These are phyloP conservation scores for Gorsachius magnificus DNA, from an alignment of 2,797 vertebrate species.

Conservation along the genomic window DNA sequence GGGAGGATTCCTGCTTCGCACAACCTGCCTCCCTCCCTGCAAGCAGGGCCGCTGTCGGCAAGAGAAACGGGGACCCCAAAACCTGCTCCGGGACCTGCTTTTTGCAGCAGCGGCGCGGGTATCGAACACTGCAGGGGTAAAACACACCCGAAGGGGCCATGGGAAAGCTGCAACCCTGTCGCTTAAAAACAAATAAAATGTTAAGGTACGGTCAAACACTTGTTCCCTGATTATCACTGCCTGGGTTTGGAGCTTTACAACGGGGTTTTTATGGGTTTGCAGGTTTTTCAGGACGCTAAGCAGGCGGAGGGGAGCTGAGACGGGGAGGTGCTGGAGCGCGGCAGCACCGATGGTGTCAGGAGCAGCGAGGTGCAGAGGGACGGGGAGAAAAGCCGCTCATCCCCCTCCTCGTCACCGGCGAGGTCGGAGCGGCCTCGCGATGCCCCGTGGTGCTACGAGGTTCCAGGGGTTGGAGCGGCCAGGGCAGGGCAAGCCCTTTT, in stretches of 20 bases:
- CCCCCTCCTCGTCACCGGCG: neutral
- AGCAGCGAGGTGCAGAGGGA: accelerated
- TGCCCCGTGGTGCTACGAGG: no score
- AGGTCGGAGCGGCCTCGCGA: neutral
- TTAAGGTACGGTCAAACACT: accelerated
- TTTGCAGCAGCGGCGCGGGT: neutral
- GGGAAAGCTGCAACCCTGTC: neutral
- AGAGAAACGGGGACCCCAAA: accelerated
- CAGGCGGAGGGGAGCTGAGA: accelerated
- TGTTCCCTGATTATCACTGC: neutral
- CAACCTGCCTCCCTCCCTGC: neutral
- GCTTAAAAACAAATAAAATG: accelerated
- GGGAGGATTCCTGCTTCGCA: neutral
- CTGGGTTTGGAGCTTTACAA: accelerated
- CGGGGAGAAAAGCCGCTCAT: accelerated
- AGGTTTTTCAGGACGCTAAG: neutral
- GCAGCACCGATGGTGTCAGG: neutral
- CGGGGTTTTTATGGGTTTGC: accelerated
- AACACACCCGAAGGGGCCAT: accelerated
- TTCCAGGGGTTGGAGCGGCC: neutral
- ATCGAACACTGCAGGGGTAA: neutral
- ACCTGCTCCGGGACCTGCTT: neutral
- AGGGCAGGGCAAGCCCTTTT: neutral
- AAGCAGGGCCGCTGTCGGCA: no score
- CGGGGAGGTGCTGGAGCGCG: neutral